Evolutionary conservation across 2,113 vertebrate genomes (phyloP).

Genomic region (Maccullochella peelii): DNA sequence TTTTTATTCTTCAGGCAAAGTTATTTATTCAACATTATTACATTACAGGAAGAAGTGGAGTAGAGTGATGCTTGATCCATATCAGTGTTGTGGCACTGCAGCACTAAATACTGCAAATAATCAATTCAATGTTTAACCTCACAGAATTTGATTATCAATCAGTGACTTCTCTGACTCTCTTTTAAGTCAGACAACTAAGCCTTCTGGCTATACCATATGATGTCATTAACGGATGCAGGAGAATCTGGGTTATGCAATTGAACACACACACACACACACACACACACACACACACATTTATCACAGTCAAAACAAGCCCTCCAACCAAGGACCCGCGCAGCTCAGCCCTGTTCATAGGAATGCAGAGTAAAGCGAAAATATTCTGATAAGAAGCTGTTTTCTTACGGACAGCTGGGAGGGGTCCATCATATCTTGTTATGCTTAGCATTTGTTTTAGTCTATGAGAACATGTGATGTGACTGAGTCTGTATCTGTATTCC

Average conservation of each 20-base stretch:
- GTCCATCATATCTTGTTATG: conserved; percentile 71
- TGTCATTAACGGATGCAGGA: conserved; percentile 46
- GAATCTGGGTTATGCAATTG: conserved; percentile 56
- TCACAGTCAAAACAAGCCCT: conserved; percentile 77
- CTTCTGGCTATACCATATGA: conserved; percentile 34
- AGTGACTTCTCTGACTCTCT: conserved; percentile 14
- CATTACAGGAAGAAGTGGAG: not conserved
- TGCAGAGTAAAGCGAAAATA: conserved; percentile 70
- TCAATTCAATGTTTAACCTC: not conserved
- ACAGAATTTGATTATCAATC: conserved; percentile 27
- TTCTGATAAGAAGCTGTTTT: conserved; percentile 80
- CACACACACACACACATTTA: conserved; percentile 54
- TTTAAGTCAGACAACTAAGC: conserved; percentile 23
- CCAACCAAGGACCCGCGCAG: conserved; percentile 67
- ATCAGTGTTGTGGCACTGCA: not conserved
- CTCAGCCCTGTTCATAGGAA: conserved; percentile 56
- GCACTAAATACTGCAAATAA: not conserved
- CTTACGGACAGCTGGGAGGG: conserved; percentile 55
- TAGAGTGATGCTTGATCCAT: not conserved
- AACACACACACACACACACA: conserved; percentile 5
- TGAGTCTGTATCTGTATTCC: conserved; percentile 76
- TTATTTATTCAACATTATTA: not conserved
- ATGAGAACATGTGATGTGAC: conserved; percentile 74
- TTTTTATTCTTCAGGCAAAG: not conserved
- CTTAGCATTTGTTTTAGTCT: conserved; percentile 73